These are phyloP conservation scores for Drosophila greeni DNA, from an alignment of 2,888 invertebrate species.

Conservation along the genomic window DNA sequence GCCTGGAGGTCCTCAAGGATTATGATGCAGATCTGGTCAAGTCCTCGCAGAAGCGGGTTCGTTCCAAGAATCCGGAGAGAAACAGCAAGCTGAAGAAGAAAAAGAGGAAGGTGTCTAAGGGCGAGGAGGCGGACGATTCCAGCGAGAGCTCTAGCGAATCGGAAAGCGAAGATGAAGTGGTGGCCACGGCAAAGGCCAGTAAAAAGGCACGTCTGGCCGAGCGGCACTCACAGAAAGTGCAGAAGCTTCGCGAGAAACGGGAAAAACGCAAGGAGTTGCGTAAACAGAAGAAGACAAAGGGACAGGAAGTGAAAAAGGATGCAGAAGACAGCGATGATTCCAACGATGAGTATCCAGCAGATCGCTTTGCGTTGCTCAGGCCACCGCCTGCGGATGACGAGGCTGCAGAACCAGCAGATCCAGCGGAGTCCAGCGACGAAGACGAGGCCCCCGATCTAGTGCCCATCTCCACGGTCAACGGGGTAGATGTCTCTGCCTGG, in stretches of 20 bases:
- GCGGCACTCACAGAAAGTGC: constrained; percentile 50
- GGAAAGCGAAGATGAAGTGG: constrained; percentile 23
- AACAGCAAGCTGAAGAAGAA: constrained; percentile 40
- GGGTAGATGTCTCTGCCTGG: constrained; percentile 80
- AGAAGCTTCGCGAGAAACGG: constrained; percentile 62
- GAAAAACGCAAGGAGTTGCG: constrained; percentile 49
- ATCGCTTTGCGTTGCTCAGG: constrained; percentile 72
- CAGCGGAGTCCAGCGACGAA: constrained; percentile 32
- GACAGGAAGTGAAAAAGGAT: constrained; percentile 13
- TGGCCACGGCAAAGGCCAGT: constrained; percentile 14
- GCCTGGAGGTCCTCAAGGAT: constrained; percentile 87
- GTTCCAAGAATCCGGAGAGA: constrained; percentile 23
- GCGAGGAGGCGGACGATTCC: constrained; percentile 15
- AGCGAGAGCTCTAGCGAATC: constrained; percentile 38
- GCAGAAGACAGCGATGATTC: constrained; percentile 9
- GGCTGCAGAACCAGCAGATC: constrained; percentile 28
- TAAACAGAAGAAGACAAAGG: constrained; percentile 34
- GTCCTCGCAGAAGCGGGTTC: constrained; percentile 75
- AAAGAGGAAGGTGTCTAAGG: constrained; percentile 58
- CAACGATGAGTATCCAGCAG: constrained; percentile 49
- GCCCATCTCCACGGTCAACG: neutral
- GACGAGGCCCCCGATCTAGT: constrained; percentile 39
- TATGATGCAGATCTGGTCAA: constrained; percentile 81
- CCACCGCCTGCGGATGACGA: constrained; percentile 59
- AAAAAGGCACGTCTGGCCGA: constrained; percentile 70